Base-by-base conservation (phyloP, 2,797 vertebrate species). In the Acanthis flammea region DNA sequence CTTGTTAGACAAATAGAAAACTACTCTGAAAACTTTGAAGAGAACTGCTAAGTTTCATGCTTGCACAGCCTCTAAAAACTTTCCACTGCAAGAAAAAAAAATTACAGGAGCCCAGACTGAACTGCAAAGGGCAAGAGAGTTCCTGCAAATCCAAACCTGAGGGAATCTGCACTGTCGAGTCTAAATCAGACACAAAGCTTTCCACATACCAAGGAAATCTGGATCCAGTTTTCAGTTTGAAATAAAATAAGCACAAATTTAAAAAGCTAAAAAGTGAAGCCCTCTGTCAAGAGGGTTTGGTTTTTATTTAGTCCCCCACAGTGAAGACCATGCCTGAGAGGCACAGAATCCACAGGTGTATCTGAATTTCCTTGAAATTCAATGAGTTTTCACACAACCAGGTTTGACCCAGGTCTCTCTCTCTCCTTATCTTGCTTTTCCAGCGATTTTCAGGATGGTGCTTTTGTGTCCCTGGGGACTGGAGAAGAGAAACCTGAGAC, bases 1-100 rank as follows among this genome's bases (percentile, higher is more conserved):
- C 82, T 90, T 39, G 60, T 90, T 91, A 95, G 58, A 60, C 73
- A 91, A 78, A 92, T 73, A 0, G 51, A 88, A 92, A 96, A 84
- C 91, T 54, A 47, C 75, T 78, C 23, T 54, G 79, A 86, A 92
- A 92, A 37, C 35, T 72, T 66, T 17, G 42, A 83, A 58, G 54
- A 78, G 57, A 90, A 91, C 27, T 77, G 41, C 30, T 47, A 54
- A 41, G 39, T 67, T 88, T 88, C 57, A n/a, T n/a, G 72, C 37
- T 80, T 87, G 30, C 37, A 22, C 11, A 44, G 57, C 9, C 45
- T 58, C 54, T 74, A 51, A 86, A 92, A 90, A 48, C 47, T 78
- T 93, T 61, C n/a, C 66, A 55, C 22, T 15, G 6, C 10, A 77
- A 92, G 24, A 41, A 82, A 85, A 83, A 75, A 68, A 75, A 68